Percentiles rank a stretch among this genome's conserved stretches.
Evolutionary conservation across 2,113 vertebrate genomes (phyloP).

Genomic region (Mustela nigripes): DNA sequence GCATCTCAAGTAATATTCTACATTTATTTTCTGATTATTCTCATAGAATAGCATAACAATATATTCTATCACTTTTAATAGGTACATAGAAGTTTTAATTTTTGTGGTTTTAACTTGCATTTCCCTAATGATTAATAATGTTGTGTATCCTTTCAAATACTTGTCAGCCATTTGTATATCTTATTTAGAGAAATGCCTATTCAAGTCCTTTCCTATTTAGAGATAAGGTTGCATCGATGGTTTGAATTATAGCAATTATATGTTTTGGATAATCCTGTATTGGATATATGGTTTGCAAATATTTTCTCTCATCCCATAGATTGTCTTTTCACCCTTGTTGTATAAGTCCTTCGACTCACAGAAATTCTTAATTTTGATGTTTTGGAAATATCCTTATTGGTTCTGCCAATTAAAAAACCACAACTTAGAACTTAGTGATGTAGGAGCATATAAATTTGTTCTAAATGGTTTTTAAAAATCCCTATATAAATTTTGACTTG

Average conservation of each 20-base stretch:
- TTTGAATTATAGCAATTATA: neutral
- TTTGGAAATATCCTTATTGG: neutral
- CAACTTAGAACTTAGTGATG: neutral
- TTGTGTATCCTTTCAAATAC: neutral
- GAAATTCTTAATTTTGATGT: neutral
- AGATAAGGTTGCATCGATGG: neutral
- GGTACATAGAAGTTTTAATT: neutral
- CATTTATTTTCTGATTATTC: neutral
- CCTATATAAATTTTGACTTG: neutral
- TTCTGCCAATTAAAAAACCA: neutral
- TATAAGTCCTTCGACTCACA: neutral
- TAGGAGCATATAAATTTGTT: neutral
- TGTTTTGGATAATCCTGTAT: neutral
- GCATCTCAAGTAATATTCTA: neutral
- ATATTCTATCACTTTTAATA: neutral
- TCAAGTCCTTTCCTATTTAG: neutral
- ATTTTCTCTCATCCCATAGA: neutral
- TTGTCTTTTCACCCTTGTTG: neutral
- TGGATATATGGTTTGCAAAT: neutral
- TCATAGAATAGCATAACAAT: neutral
- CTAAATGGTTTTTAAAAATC: neutral
- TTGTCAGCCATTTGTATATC: neutral
- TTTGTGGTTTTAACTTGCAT: neutral
- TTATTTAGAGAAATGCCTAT: neutral
- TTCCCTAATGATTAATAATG: neutral